Base-by-base conservation (phyloP, 2,797 vertebrate species). In the Platyrinchus mystaceus region DNA sequence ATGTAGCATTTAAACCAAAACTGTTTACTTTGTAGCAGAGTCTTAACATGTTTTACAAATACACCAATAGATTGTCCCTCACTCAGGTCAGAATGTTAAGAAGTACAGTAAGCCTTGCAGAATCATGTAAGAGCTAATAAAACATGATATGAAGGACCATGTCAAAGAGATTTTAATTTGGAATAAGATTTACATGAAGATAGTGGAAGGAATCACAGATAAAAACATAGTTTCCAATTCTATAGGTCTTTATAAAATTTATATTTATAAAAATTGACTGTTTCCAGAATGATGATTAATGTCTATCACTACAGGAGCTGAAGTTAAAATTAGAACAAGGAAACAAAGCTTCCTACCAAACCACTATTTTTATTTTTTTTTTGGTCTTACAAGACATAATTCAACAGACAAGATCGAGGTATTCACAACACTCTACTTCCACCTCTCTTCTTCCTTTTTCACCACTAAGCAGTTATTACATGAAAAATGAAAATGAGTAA, bases 321-420 rank as follows among this genome's bases (percentile, higher is more conserved):
- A 60, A 82, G 63, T 49, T 91, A 96, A 94, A 97, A 93, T 90
- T 77, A 96, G 92, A 94, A 95, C 2, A 5, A 37, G 52, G 89
- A 93, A 95, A 95, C 27, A 86, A 84, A 91, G 74, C 89, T 95
- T 94, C 82, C 91, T 81, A 93, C 55, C 24, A 86, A 94, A 73
- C 47, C 59, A 56, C 66, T 14, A 32, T 36, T 74, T 59, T 84
- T 76, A 79, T 53, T 84, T 71, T 78, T 85, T 79, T 88, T 53
- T 82, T 39, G 18, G 46, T 73, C 52, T 81, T 47, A 59, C 23
- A 64, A 56, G 22, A 52, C 5, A 4, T n/a, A 39, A 50, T 75
- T 88, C 34, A 68, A 26, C 41, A 87, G 26, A 78, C 20, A 71
- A 58, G 32, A 68, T 41, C 0, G 0, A 87, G 21, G 22, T 77